Evolutionary conservation across 2,113 vertebrate genomes (phyloP), one percentile per base, ranked within the genome.

Genomic region (Odontophorus gujanensis): DNA sequence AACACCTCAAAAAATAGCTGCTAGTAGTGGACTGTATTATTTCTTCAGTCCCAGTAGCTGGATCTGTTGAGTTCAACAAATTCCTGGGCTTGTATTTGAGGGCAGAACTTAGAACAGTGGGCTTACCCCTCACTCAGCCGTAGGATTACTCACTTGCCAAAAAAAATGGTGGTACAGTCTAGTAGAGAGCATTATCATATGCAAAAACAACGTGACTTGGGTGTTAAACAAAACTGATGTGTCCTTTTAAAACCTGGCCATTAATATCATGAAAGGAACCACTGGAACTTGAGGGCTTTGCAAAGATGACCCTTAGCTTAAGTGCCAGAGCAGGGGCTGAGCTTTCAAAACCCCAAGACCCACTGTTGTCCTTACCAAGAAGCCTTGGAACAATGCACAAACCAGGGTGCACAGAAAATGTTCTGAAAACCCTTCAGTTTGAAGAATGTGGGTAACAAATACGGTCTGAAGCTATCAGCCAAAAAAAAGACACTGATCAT

Each of bases 101-200:
- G 42, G 40, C 13, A 26, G 12, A 1, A 0, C 10, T 25, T 1
- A 36, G 77, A 78, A 50, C 25, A 73, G 63, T 0, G 2, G 63
- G 21, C 28, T 25, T 51, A 5, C 14, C 63, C 61, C 61, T 86
- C 81, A 78, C 20, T 13, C 1, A 2, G 20, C 47, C 28, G 20
- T 6, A 0, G 22, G 48, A 63, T 59, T 61, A 22, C 65, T 65
- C 43, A 58, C 15, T 14, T 57, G 65, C 30, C 4, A 26, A 74
- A 26, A 74, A 68, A 85, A n/a, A 3, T 3, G 1, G 47, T 50
- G 42, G 38, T 2, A n/a, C 19, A 30, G 13, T 36, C 57, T 5
- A 77, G 20, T 1, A 13, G 61, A 53, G 65, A 51, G 51, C 3
- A n/a, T 68, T 68, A 69, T 66, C 68, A 59, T 21, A 67, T 17